Conservation (phyloP, 2,797 vertebrate species). For the Xiphophorus birchmanni region DNA sequence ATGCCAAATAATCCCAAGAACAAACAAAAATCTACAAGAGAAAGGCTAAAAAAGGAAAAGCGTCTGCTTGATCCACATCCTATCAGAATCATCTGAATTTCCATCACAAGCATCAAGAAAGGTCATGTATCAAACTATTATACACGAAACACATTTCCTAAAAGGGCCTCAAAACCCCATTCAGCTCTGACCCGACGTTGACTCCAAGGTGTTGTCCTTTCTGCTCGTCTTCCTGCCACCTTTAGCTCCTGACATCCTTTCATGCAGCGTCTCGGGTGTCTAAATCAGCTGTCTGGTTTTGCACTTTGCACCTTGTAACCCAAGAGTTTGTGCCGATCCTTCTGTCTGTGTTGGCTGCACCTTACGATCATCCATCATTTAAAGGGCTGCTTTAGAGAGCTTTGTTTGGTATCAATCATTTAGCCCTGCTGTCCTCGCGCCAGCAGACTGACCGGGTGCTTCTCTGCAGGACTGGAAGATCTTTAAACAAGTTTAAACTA, state of each 20-base stretch:
- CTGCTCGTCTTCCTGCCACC: background rate
- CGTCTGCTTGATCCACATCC: background rate
- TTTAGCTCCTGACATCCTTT: background rate
- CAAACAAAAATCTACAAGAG: background rate
- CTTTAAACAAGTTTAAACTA: background rate
- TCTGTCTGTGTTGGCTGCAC: slow-evolving; percentile 10
- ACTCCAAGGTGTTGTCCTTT: background rate
- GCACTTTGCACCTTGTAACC: slow-evolving; percentile 65
- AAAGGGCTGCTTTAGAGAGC: slow-evolving; percentile 51
- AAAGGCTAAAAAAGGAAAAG: background rate
- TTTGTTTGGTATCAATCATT: slow-evolving; percentile 71
- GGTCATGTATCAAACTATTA: background rate
- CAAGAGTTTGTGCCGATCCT: slow-evolving; percentile 15
- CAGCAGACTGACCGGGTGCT: slow-evolving; percentile 9
- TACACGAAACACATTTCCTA: background rate
- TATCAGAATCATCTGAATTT: background rate
- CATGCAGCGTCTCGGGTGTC: slow-evolving; percentile 45
- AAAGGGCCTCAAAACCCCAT: background rate
- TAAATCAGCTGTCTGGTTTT: slow-evolving; percentile 50
- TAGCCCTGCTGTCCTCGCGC: slow-evolving; percentile 27
- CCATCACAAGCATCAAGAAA: background rate
- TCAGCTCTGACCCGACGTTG: background rate
- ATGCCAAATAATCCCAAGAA: background rate
- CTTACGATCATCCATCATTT: slow-evolving; percentile 62
- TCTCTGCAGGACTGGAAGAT: background rate